Percentiles rank a stretch among this genome's conserved stretches.
phyloP scores from a whole-genome alignment of 2,113 vertebrate genomes.

The Prunella himalayana region DNA sequence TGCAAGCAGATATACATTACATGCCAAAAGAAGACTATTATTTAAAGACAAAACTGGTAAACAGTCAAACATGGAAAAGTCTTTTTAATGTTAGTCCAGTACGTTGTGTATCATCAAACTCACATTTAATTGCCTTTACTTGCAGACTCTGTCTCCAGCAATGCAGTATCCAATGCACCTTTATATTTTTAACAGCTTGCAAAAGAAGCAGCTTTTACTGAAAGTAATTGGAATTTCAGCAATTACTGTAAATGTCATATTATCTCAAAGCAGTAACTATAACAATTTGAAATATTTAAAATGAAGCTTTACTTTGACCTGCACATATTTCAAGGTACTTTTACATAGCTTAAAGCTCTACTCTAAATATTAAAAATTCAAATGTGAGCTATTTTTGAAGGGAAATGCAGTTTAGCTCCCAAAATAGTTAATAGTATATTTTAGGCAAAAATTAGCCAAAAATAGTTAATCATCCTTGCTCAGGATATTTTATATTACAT shows the following conservation, averaged over 20 bases:
- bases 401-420: background rate
- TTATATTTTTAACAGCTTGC: slow-evolving; percentile 37
- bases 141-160: background rate
- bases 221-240: slow-evolving; percentile 48
- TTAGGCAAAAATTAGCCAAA: background rate
- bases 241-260: slow-evolving; percentile 56
- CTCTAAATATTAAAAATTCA: background rate
- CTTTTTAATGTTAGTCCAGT: slow-evolving; percentile 54
- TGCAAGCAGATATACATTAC: slow-evolving; percentile 75
- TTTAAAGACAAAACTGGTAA: slow-evolving; percentile 76
- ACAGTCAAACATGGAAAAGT: slow-evolving; percentile 59
- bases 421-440: background rate
- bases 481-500: background rate
- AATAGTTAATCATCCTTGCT: background rate
- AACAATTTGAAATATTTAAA: slow-evolving; percentile 36
- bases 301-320: slow-evolving; percentile 14
- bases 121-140: slow-evolving; percentile 49
- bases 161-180: background rate
- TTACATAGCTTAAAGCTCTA: background rate
- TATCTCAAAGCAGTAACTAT: slow-evolving; percentile 33
- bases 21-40: slow-evolving; percentile 72
- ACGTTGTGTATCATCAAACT: slow-evolving; percentile 46
- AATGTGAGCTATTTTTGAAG: background rate
- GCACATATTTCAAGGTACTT: slow-evolving; percentile 16
- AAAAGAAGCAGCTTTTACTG: slow-evolving; percentile 25